These are phyloP conservation scores for Thecocarcelia acutangulata DNA, from an alignment of 2,888 invertebrate species.

Conservation along the genomic window DNA sequence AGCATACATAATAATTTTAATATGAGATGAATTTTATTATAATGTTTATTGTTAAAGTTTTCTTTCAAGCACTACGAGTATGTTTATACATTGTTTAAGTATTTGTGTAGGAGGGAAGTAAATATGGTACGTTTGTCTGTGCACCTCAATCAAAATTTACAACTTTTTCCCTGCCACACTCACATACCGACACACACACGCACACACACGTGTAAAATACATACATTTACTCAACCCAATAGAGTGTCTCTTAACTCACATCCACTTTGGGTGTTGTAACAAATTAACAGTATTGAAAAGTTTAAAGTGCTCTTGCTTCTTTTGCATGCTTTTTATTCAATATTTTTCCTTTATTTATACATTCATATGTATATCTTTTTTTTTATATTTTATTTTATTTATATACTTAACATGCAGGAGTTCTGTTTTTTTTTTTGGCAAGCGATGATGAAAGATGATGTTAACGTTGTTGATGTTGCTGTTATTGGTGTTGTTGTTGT, in stretches of 20 bases:
- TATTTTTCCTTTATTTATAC: conserved; percentile 23
- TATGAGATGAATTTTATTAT: conserved; percentile 71
- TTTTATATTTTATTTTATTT: conserved; percentile 40
- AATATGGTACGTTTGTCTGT: background rate
- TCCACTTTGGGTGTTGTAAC: conserved; percentile 58
- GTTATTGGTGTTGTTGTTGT: background rate
- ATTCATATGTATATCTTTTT: background rate
- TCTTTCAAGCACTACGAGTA: conserved; percentile 55
- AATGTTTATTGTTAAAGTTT: conserved; percentile 71
- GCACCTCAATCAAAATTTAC: conserved; percentile 55
- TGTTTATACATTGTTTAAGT: conserved; percentile 5
- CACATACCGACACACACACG: conserved; percentile 14
- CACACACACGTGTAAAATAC: background rate
- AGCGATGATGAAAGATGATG: conserved; percentile 39
- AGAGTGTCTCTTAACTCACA: conserved; percentile 31
- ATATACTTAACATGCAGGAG: conserved; percentile 41
- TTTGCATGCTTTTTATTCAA: conserved; percentile 20
- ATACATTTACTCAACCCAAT: background rate
- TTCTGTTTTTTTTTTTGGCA: no score
- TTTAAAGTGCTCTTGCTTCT: conserved; percentile 64
- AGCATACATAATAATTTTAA: conserved; percentile 65
- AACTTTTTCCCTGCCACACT: conserved; percentile 34
- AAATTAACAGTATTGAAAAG: conserved; percentile 65
- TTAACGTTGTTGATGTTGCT: no score
- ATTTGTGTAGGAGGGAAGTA: conserved; percentile 9